A percentile compares a stretch with the other conserved stretches of the same genome.
Evolutionary conservation across 2,888 invertebrate genomes (phyloP).

Genomic region (Elysia crispata): DNA sequence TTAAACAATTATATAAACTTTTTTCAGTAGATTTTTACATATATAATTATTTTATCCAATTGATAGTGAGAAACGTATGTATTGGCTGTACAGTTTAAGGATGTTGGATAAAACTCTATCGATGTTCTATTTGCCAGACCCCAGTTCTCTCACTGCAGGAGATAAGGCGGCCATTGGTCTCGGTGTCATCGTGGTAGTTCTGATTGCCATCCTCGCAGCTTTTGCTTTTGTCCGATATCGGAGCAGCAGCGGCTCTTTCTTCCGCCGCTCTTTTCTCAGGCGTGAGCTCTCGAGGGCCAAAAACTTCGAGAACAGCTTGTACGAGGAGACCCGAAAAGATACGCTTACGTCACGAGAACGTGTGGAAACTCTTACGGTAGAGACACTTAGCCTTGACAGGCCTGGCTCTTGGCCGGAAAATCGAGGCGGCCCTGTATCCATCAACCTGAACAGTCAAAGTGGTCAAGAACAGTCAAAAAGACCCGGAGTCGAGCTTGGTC

Average conservation of each 20-base stretch:
- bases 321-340: conserved; percentile 41
- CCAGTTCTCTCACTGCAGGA: conserved; percentile 14
- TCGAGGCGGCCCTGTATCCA: no score
- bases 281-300: conserved; percentile 30
- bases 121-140: not conserved
- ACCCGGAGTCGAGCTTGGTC: no score
- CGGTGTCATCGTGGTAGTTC: conserved; percentile 18
- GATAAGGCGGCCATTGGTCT: conserved; percentile 37
- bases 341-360: conserved; percentile 15
- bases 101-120: no score
- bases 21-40: no score
- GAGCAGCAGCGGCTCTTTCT: not conserved
- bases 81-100: not conserved
- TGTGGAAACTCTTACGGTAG: no score
- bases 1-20: no score
- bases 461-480: no score
- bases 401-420: no score
- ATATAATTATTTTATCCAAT: no score
- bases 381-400: no score
- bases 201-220: not conserved
- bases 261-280: conserved; percentile 23
- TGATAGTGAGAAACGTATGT: not conserved
- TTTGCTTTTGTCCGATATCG: not conserved
- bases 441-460: no score
- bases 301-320: conserved; percentile 47